Base-by-base conservation (phyloP, 2,888 invertebrate species). In the Apodemia mormo region DNA sequence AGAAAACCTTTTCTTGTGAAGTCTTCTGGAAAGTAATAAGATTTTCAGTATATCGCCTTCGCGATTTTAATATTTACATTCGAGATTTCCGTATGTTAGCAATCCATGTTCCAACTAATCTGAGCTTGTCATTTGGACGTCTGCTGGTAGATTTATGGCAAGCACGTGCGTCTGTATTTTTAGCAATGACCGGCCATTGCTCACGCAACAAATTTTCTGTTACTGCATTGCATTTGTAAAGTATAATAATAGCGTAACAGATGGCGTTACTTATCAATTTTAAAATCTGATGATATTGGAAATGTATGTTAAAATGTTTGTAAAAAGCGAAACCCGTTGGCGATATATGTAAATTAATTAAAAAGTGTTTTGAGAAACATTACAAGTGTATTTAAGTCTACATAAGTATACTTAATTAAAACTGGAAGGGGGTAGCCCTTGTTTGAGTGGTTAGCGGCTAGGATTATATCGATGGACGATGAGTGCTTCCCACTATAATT, bases 131-230 rank as follows among this genome's bases (percentile, higher is more conserved):
- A 64, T 68, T 65, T 65, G 12, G 43, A 65, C 68, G 58, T 65
- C 56, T 40, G 69, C 22, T 58, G 66, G 66, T 73, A 70, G 73
- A 74, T 74, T 65, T 70, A 72, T 74, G 37, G 58, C 65, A 69
- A 68, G 68, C 74, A 70, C 70, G 74, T 73, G 73, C 69, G 66
- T 9, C 43, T 72, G 40, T 75, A 75, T 72, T 75, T 75, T 73
- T 65, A 71, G 74, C 65, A 68, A 45, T 45, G 65, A 67, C 43
- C 68, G 73, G 71, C 74, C 75, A 61, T 61, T 30, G 33, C 61
- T 61, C 33, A 61, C 61, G 61, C 33, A 61, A 61, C 10, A 61
- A 33, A 14, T 12, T 61, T 61, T 61, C 61, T 37, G 33, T 61
- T 61, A 61, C 14, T 61, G 61, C 61, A 61, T 14, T 14, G 14